Percentiles rank a stretch among this genome's conserved stretches.
phyloP scores from a whole-genome alignment of 2,888 invertebrate species.

The Drosophila monieri region DNA sequence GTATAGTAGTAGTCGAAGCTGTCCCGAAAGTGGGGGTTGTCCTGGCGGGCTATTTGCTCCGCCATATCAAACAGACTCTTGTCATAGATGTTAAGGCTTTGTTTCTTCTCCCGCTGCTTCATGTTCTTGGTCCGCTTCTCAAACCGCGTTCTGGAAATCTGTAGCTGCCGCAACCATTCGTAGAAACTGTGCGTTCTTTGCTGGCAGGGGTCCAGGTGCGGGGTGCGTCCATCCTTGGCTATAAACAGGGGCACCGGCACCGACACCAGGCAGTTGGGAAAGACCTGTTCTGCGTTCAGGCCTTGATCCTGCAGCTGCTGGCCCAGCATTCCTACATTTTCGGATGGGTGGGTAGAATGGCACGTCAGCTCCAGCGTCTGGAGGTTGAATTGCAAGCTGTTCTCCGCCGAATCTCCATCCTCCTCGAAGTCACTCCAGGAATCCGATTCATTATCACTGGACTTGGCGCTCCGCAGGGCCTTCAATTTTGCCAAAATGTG shows the following conservation, averaged over 20 bases:
- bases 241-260: constrained; percentile 56
- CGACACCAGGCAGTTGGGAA: constrained; percentile 47
- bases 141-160: constrained; percentile 13
- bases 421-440: neutral
- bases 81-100: constrained; percentile 23
- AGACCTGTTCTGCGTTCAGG: constrained; percentile 11
- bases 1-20: constrained; percentile 82
- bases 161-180: constrained; percentile 39
- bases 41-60: constrained; percentile 57
- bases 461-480: neutral
- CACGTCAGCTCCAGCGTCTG: constrained; percentile 27
- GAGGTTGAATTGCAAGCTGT: neutral
- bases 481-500: constrained; percentile 8
- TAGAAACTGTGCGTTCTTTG: constrained; percentile 30
- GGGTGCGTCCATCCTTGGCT: constrained; percentile 35
- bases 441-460: constrained; percentile 6
- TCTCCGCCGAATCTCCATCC: neutral
- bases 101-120: constrained; percentile 50
- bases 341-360: constrained; percentile 43
- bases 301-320: constrained; percentile 10
- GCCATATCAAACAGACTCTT: constrained; percentile 48
- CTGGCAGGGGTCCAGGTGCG: constrained; percentile 52
- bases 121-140: neutral
- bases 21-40: constrained; percentile 71
- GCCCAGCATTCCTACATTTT: constrained; percentile 45